Conservation (phyloP, 2,797 vertebrate genomes). For the Loris lydekkerianus region DNA sequence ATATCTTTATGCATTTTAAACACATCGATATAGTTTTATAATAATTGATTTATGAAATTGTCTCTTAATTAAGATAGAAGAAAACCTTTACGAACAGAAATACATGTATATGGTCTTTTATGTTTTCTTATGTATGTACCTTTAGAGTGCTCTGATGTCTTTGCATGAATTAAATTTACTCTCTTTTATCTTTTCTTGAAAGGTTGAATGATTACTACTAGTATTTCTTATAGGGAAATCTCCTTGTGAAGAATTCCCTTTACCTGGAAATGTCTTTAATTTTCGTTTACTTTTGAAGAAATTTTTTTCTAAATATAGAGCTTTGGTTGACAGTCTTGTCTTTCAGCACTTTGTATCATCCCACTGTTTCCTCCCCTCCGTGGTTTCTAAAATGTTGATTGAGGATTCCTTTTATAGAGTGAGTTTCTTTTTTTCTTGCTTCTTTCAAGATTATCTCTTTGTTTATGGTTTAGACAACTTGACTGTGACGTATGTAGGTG, state of each 20-base stretch:
- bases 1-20: background rate
- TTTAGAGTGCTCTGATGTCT: background rate
- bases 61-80: background rate
- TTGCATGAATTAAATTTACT: background rate
- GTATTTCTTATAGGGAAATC: background rate
- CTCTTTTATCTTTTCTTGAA: background rate
- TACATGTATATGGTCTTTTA: background rate
- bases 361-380: background rate
- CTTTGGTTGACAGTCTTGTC: background rate
- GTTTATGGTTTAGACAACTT: background rate
- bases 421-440: background rate
- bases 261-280: background rate
- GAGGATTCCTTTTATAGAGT: background rate
- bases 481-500: background rate
- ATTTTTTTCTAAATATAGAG: background rate
- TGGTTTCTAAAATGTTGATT: background rate
- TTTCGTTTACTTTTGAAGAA: background rate
- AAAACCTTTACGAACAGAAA: background rate
- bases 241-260: background rate
- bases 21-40: background rate
- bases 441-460: background rate
- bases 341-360: background rate
- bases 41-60: background rate
- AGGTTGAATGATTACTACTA: background rate
- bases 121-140: background rate